Evolutionary conservation across 2,888 invertebrate genomes (phyloP), one percentile per base, ranked within the genome.

Genomic region (Actias luna): DNA sequence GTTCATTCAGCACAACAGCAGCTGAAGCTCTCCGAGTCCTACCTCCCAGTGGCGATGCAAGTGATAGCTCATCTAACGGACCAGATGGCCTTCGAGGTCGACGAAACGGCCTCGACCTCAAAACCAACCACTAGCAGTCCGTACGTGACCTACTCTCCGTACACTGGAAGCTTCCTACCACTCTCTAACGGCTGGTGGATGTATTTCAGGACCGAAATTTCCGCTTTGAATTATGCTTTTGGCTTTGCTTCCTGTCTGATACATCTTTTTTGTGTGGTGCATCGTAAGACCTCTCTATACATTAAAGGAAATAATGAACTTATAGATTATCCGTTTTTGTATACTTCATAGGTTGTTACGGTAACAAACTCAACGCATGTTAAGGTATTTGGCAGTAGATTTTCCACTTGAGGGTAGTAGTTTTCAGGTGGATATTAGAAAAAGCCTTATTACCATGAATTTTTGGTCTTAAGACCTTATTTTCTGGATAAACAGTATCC

Each of bases 21-120:
- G 59, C 92, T 94, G 2, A 81, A 93, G 61, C 91, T 95, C 22
- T 92, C 93, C 0, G 93, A 94, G 70, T 94, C 95, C 2, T 95
- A 94, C 80, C 90, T 95, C 0, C 95, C 95, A 0, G 95, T 95
- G 0, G 93, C 94, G 0, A 95, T 95, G 95, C 95, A 95, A 79
- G 92, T 95, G 57, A 93, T 94, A 62, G 94, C 94, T 0, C 93
- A 94, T 70, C 81, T 94, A 25, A 94, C 94, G 0, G 94, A 94
- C 77, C 89, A 94, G 69, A 94, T 94, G 94, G 93, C 94, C 7
- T 94, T 89, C 75, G 94, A 94, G 60, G 69, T 73, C 29, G 89
- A 89, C 8, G 88, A 89, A 75, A 88, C 66, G 70, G 89, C 74
- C 0, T 81, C 80, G 71, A 86, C 67, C 46, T 68, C 75, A 2